Conservation (phyloP, 2,888 invertebrate species). For the Spialia ferax region DNA sequence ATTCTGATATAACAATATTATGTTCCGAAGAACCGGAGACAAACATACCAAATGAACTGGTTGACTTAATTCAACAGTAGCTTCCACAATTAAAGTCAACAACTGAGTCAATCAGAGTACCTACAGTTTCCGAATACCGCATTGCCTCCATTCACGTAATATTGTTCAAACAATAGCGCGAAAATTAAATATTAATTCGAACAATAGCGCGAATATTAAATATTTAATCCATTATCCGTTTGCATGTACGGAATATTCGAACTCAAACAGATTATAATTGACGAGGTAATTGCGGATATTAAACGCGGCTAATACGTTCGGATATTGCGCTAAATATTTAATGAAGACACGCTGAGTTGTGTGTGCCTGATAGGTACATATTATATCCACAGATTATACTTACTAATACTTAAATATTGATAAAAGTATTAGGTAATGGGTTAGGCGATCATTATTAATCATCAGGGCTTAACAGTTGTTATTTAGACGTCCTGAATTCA, state of each 20-base stretch:
- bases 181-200: slow-evolving; percentile 11
- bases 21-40: no score
- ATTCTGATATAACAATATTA: no score
- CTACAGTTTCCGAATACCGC: background rate
- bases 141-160: background rate
- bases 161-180: background rate
- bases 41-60: background rate
- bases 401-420: no score
- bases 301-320: slow-evolving; percentile 28
- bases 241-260: slow-evolving; percentile 23
- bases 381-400: no score
- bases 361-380: background rate
- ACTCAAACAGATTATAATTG: slow-evolving; percentile 38
- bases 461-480: no score
- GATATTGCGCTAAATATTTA: slow-evolving; percentile 35
- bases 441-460: no score
- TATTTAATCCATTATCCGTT: slow-evolving; percentile 24
- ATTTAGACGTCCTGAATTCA: no score
- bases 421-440: no score
- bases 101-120: background rate
- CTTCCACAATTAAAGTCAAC: background rate
- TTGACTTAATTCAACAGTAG: background rate
- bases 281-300: slow-evolving; percentile 36
- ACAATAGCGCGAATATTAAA: slow-evolving; percentile 10
- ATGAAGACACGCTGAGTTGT: slow-evolving; percentile 24